Conservation (phyloP, 2,113 vertebrate genomes). For the Colistium nudipinnis region DNA sequence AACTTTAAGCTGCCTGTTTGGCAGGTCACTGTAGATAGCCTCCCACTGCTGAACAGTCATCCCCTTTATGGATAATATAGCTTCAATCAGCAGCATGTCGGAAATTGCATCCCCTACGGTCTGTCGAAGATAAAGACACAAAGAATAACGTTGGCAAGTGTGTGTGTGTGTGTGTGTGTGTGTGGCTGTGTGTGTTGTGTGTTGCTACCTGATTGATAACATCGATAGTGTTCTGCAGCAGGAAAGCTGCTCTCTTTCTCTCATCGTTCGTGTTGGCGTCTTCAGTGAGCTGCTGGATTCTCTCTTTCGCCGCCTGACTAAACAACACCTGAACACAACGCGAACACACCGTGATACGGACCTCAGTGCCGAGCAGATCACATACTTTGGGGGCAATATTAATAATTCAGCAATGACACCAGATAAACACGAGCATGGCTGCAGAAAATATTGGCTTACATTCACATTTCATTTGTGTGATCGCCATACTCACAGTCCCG, state of each 20-base stretch:
- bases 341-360: not conserved
- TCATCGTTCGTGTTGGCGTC: constrained; percentile 75
- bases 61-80: constrained; percentile 87
- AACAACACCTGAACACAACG: constrained; percentile 87
- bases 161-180: not conserved
- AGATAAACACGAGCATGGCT: not conserved
- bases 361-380: not conserved
- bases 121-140: constrained; percentile 66
- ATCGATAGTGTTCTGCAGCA: constrained; percentile 87
- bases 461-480: not conserved
- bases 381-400: not conserved
- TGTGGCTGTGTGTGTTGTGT: not conserved
- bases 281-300: constrained; percentile 84
- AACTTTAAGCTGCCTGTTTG: constrained; percentile 94
- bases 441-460: not conserved
- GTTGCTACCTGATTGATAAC: constrained; percentile 91
- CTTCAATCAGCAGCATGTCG: constrained; percentile 94
- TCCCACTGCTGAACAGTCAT: constrained; percentile 92
- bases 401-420: not conserved
- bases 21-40: constrained; percentile 88
- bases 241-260: constrained; percentile 83
- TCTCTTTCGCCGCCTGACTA: constrained; percentile 87
- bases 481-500: constrained; percentile 88
- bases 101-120: constrained; percentile 93
- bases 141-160: not conserved